Evolutionary conservation across 2,797 vertebrate species (phyloP), one percentile per base, ranked within the genome.

Genomic region (Lindbergichthys nudifrons): DNA sequence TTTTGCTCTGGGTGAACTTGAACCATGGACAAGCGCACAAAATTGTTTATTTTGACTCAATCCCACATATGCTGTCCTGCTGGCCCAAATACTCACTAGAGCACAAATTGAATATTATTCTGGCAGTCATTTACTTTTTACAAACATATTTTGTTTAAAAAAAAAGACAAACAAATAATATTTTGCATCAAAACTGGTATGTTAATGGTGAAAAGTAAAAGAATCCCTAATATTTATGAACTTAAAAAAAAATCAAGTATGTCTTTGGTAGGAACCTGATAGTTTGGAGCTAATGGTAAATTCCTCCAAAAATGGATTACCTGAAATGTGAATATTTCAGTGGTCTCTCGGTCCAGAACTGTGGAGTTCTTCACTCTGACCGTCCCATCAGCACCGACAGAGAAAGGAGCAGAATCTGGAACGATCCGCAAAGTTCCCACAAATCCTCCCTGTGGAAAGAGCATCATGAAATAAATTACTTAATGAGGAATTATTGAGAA

Each of bases 361-460:
- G 13, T n/a, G 6, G 93, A 85, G 75, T 88, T 83, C 62, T 77
- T 93, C 77, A 96, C 95, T 64, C 57, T 89, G 15, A 96, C 72
- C 21, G 80, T 83, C 61, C 94, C 95, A 11, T 91, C 61, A 42
- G 84, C 9, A 5, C 60, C 62, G 48, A 96, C 32, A 5, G 92
- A 92, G 87, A 96, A 96, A 10, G 94, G 90, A 57, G 61, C 74
- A 5, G 93, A 87, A 10, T 82, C 89, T 43, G 93, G 90, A 72
- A 79, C 0, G 67, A 96, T 86, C 23, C 0, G 42, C 36, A 95
- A 36, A 0, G 30, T 93, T 82, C 95, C 95, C 10, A 85, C 78
- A 80, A 96, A 96, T 10, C 95, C 95, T 70, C 93, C 95, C 95
- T 96, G 66, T 50, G 53, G n/a, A 14, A 66, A 65, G 1, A 82